These are phyloP conservation scores for Hippolais icterina DNA, from an alignment of 2,113 vertebrate genomes.

Conservation along the genomic window DNA sequence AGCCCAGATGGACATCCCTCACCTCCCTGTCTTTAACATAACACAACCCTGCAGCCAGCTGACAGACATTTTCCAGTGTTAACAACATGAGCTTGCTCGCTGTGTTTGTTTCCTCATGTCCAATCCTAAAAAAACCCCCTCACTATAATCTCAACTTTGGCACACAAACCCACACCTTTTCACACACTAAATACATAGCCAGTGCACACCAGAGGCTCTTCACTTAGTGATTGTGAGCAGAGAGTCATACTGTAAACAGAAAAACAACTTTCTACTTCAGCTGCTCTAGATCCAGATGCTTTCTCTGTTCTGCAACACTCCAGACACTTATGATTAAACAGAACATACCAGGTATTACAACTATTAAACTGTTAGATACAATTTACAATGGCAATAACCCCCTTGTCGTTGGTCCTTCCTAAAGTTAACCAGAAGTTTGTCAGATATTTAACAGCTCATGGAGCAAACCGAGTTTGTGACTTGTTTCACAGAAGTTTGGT, in stretches of 20 bases:
- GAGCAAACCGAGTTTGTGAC: not conserved
- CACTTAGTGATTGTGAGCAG: not conserved
- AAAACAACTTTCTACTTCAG: constrained; percentile 41
- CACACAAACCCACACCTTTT: not conserved
- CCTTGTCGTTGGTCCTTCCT: not conserved
- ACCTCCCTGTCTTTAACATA: not conserved
- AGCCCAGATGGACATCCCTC: not conserved
- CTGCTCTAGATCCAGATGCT: constrained; percentile 61
- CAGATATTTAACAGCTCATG: constrained; percentile 46
- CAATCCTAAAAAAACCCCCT: not conserved
- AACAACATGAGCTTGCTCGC: not conserved
- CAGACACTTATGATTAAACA: constrained; percentile 32
- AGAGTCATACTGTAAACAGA: constrained; percentile 5
- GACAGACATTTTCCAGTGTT: not conserved
- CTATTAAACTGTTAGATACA: constrained; percentile 44
- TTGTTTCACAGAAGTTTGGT: not conserved
- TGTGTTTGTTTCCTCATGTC: not conserved
- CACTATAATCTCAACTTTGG: not conserved
- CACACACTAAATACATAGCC: not conserved
- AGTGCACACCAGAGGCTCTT: not conserved
- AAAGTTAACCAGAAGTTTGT: constrained; percentile 52
- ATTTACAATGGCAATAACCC: constrained; percentile 51
- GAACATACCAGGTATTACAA: constrained; percentile 46
- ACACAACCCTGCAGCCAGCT: not conserved
- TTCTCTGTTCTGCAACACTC: constrained; percentile 4